phyloP scores from a whole-genome alignment of 2,113 vertebrate genomes.

The Spheniscus mendiculus region DNA sequence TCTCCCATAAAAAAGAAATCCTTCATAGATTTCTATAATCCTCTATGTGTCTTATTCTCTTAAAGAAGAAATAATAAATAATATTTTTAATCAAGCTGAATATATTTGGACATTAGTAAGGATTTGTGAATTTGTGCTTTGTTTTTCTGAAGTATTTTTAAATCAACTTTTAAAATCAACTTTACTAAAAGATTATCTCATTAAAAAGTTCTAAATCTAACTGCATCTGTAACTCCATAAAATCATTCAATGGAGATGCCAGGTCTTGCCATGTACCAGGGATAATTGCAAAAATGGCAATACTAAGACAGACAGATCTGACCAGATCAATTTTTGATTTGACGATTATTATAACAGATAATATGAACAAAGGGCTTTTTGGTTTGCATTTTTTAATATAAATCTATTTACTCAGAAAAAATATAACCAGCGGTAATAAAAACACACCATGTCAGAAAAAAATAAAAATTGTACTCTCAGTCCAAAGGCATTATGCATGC shows the following conservation, averaged over 20 bases:
- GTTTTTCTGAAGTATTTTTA: background rate
- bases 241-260: background rate
- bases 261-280: background rate
- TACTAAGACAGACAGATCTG: background rate
- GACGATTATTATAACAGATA: background rate
- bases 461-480: background rate
- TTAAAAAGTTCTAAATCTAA: background rate
- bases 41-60: background rate
- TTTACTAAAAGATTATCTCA: background rate
- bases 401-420: background rate
- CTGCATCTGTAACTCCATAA: background rate
- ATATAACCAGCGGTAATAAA: background rate
- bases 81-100: background rate
- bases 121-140: background rate
- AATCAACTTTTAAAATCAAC: background rate
- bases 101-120: background rate
- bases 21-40: background rate
- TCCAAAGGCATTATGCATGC: background rate
- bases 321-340: background rate
- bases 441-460: background rate
- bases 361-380: background rate
- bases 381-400: background rate
- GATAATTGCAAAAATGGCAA: background rate
- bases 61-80: background rate
- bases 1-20: background rate